Conservation (phyloP, 1,140 invertebrate genomes). For the Meloidogyne chitwoodi region DNA sequence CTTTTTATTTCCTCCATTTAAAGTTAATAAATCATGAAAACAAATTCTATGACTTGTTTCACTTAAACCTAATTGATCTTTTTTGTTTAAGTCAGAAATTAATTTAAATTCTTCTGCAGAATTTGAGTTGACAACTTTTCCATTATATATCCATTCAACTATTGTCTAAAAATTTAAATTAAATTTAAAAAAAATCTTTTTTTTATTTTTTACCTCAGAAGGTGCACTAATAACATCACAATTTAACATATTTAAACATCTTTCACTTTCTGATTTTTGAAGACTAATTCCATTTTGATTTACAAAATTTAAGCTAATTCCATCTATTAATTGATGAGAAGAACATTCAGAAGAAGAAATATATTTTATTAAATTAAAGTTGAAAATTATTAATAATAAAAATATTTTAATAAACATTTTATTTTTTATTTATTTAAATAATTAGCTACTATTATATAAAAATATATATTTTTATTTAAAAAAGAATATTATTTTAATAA, state of each 20-base stretch:
- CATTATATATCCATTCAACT: constrained; percentile 4
- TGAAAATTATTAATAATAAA: background rate
- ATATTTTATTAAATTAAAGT: background rate
- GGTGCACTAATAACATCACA: constrained; percentile 23
- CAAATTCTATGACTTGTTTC: background rate
- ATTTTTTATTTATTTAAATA: too few species aligned
- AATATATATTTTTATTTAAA: too few species aligned
- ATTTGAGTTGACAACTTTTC: background rate
- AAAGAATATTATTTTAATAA: too few species aligned
- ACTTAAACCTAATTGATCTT: background rate
- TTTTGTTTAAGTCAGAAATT: background rate
- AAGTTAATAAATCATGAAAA: background rate
- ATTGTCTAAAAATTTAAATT: background rate
- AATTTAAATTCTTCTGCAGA: background rate
- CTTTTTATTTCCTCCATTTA: background rate
- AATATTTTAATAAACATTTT: background rate
- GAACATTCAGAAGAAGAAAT: background rate
- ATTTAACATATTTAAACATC: constrained; percentile 3
- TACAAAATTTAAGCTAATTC: constrained; percentile 15
- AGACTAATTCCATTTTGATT: constrained; percentile 1
- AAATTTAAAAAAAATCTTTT: constrained; percentile 1
- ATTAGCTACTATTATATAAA: too few species aligned
- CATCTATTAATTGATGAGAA: constrained; percentile 13
- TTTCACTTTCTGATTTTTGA: background rate
- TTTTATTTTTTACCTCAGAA: constrained; percentile 61